Evolutionary conservation across 2,797 vertebrate species (phyloP).

Genomic region (Sebastes variabilis): DNA sequence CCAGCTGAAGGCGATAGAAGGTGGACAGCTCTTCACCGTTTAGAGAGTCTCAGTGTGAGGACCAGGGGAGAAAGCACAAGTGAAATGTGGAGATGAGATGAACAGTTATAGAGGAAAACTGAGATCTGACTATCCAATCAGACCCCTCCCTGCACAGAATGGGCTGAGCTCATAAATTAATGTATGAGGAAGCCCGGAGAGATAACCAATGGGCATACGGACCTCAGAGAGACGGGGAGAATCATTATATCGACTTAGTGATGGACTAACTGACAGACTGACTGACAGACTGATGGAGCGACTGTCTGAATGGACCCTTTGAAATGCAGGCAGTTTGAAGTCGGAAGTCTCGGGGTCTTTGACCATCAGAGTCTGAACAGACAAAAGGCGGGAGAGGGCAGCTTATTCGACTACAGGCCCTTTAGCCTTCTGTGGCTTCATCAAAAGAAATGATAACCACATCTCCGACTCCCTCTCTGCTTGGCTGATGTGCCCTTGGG

Average conservation of each 20-base stretch:
- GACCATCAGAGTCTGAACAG: slow-evolving; percentile 62
- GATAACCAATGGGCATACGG: slow-evolving; percentile 72
- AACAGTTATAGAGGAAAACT: slow-evolving; percentile 55
- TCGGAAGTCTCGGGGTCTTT: slow-evolving; percentile 70
- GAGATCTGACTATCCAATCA: slow-evolving; percentile 74
- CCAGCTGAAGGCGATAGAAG: slow-evolving; percentile 3
- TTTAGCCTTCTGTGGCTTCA: slow-evolving; percentile 66
- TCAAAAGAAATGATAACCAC: slow-evolving; percentile 71
- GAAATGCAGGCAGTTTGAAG: slow-evolving; percentile 77
- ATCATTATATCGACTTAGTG: slow-evolving; percentile 79
- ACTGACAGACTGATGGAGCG: slow-evolving; percentile 68
- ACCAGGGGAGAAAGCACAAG: slow-evolving; percentile 21
- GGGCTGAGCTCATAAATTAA: slow-evolving; percentile 73
- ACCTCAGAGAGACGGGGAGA: slow-evolving; percentile 61
- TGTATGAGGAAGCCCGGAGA: slow-evolving; percentile 72
- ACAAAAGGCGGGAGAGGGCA: slow-evolving; percentile 68
- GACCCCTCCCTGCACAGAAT: slow-evolving; percentile 46
- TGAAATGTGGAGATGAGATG: slow-evolving; percentile 58
- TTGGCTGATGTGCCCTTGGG: slow-evolving; percentile 64
- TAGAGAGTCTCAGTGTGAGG: slow-evolving; percentile 20
- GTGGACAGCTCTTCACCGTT: slow-evolving; percentile 17
- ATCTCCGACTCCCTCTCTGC: slow-evolving; percentile 48
- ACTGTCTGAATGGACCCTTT: slow-evolving; percentile 67
- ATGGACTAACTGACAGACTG: slow-evolving; percentile 70
- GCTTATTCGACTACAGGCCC: slow-evolving; percentile 58